Evolutionary conservation across 1,140 invertebrate genomes (phyloP), one percentile per base, ranked within the genome.

Genomic region (Sitobion miscanthi): DNA sequence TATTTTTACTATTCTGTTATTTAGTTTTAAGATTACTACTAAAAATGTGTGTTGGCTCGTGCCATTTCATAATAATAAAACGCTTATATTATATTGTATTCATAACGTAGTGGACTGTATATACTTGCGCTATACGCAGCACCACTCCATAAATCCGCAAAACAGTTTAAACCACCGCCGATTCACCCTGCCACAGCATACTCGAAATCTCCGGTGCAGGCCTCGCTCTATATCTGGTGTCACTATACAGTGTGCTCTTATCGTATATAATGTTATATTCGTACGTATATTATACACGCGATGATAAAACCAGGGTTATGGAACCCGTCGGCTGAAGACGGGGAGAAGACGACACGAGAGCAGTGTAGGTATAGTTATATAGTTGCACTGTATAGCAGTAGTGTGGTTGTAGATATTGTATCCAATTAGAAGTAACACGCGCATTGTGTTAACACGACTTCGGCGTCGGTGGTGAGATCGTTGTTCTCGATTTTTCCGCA

Each of bases 381-480:
- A 77, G 35, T 35, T 38, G 23, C 45, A 85, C 7, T 85, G 30
- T 21, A 42, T 8, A 11, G 21, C 30, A 17, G 30, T 49, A 86
- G 85, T 86, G 35, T 85, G 23, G 2, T 86, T 38, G n/a, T 38
- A 83, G 45, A 87, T 86, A 45, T 86, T 42, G 52, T 89, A 57
- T 89, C 88, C 52, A 89, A 89, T 89, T 89, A 89, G 88, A 89
- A 35, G 35, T 57, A 89, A 57, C 88, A 57, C 35, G n/a, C 88
- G 88, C 52, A 57, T 57, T 35, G 88, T 89, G 88, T 89, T 14
- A 89, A 89, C 88, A 57, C n/a, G 52, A 25, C 35, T 57, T 38
- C 25, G 45, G 54, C 25, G 52, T 9, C 5, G 52, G 88, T 3
- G 38, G 88, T 21, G 38, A 42, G 23, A 23, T 21, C 38, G 90